Evolutionary conservation across 2,113 vertebrate species (phyloP).

Genomic region (Plestiodon gilberti): DNA sequence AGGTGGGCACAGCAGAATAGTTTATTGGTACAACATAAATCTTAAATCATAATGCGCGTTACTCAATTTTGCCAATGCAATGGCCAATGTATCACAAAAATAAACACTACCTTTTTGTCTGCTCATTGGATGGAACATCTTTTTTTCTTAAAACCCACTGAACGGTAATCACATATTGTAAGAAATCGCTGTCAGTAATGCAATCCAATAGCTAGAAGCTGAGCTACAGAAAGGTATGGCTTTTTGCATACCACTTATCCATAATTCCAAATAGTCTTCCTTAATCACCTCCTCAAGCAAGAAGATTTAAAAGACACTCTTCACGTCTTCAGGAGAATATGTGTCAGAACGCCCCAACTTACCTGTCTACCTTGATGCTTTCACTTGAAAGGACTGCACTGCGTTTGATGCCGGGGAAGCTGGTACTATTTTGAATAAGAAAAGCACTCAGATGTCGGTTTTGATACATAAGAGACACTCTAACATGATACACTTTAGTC

Average conservation of each 20-base stretch:
- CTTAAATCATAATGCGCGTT: constrained; percentile 39
- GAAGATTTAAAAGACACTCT: constrained; percentile 61
- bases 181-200: constrained; percentile 50
- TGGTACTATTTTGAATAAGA: constrained; percentile 48
- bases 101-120: constrained; percentile 29
- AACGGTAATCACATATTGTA: constrained; percentile 40
- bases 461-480: constrained; percentile 32
- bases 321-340: constrained; percentile 50
- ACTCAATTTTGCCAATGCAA: constrained; percentile 46
- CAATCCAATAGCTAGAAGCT: constrained; percentile 59
- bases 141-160: background rate
- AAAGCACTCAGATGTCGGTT: constrained; percentile 26
- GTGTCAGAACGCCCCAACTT: constrained; percentile 46
- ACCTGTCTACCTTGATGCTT: constrained; percentile 48
- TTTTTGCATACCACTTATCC: constrained; percentile 49
- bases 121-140: background rate
- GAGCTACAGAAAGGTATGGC: background rate
- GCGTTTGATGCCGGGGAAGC: constrained; percentile 34
- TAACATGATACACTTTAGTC: constrained; percentile 12
- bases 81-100: constrained; percentile 30
- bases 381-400: constrained; percentile 50
- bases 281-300: constrained; percentile 62
- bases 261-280: constrained; percentile 35
- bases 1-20: background rate
- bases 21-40: constrained; percentile 36